Base-by-base conservation (phyloP, 2,888 invertebrate genomes). In the Hirtodrosophila duncani region DNA sequence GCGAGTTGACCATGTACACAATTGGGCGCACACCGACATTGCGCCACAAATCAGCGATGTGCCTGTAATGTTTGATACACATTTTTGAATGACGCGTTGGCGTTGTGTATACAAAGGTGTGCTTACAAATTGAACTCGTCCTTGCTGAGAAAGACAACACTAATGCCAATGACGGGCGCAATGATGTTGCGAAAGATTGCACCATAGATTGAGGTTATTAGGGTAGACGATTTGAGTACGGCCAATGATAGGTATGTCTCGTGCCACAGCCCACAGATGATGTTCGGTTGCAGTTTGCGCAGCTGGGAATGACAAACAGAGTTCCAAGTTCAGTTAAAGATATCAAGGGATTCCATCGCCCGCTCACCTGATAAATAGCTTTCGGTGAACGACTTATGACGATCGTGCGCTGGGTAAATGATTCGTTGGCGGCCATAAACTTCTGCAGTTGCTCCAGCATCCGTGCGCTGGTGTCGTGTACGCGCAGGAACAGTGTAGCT, bases 1-100 rank as follows among this genome's bases (percentile, higher is more conserved):
- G 87, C 41, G 86, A 87, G 70, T 87, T 87, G 1, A 87, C 86
- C 68, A 85, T 85, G 45, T 87, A 87, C 7, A 86, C 87, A 43
- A 87, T 84, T 31, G 87, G 87, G 41, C 86, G 84, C 3, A 87
- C 87, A 41, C 86, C 86, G 34, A 85, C 85, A 67, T 87, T 86
- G 33, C 86, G 83, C 87, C 87, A 87, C 10, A 87, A 53, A 53
- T 86, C 86, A 18, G 85, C 85, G 48, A 87, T 85, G 56, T 87
- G 86, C 26, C 87, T 87, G 50, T 4, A 62, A 71, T 34, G n/a
- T 10, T n/a, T n/a, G n/a, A n/a, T n/a, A n/a, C n/a, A n/a, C n/a
- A n/a, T n/a, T n/a, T n/a, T n/a, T n/a, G n/a, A n/a, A n/a, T n/a
- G n/a, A n/a, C n/a, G n/a, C n/a, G n/a, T n/a, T n/a, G n/a, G n/a